Evolutionary conservation across 2,888 invertebrate species (phyloP), one percentile per base, ranked within the genome.

Genomic region (Drosophila maculinotata): DNA sequence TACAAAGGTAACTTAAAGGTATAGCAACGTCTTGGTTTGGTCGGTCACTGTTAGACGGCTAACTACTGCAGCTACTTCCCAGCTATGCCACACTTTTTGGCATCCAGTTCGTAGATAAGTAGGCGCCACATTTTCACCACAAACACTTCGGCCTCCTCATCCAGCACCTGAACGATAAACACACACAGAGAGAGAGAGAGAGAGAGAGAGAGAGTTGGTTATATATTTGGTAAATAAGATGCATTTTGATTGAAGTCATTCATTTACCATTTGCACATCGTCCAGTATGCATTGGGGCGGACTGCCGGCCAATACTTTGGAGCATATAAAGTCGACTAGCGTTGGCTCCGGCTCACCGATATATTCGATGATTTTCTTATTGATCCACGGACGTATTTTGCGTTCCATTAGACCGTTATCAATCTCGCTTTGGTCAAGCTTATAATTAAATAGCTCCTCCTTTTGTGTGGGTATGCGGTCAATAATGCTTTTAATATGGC

Each of bases 61-160:
- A 14, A 14, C 8, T 23, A 23, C 8, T 15, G 14, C 14, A 14
- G 30, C 65, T 79, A 79, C 28, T 79, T 96, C 82, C 95, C 95
- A 12, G 57, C 84, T 65, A 81, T 71, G 59, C 98, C 98, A 91
- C 96, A 94, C 92, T 98, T 98, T 93, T 99, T 99, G 59, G 99
- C 98, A 93, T 99, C 99, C 83, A 99, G 97, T 94, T 99, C 99
- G 93, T 99, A 99, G 88, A 99, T 99, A 74, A 99, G 94, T 89
- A 99, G 94, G 81, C 99, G 94, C 99, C 99, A 99, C 98, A 99
- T 98, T 94, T 99, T 99, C 73, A 99, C 98, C 86, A 99, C 99
- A 93, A 99, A 99, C 79, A 99, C 98, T 93, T 99, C 99, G 3
- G 99, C 99, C 92, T 99, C 99, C 91, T 99, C 99, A 92, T 99